Evolutionary conservation across 2,888 invertebrate genomes (phyloP).

Genomic region (Unio delphinus): DNA sequence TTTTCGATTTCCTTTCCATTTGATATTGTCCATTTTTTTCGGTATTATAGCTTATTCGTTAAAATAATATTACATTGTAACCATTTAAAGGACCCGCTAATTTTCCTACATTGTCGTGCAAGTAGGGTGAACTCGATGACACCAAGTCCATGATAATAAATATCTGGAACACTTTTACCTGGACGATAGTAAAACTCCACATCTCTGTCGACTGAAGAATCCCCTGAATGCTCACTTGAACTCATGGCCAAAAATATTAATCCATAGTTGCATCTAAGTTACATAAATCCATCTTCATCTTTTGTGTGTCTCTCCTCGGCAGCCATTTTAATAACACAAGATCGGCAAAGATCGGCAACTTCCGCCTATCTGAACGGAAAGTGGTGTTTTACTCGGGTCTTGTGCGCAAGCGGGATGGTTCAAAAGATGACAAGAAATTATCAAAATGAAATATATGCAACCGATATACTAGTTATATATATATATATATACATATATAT

Average conservation of each 20-base stretch:
- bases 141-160: neutral
- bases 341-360: constrained; percentile 52
- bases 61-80: constrained; percentile 2
- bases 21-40: no score
- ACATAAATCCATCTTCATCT: constrained; percentile 43
- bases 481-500: no score
- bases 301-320: constrained; percentile 53
- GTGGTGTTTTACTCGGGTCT: no score
- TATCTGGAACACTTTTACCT: constrained; percentile 36
- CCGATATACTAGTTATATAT: no score
- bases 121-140: neutral
- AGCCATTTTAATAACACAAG: constrained; percentile 62
- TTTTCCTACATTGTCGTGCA: neutral
- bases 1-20: no score
- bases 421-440: no score
- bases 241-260: constrained; percentile 48
- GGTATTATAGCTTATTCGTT: no score
- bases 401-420: no score
- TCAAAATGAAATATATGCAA: no score
- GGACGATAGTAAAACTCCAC: constrained; percentile 62
- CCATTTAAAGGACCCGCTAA: neutral
- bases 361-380: constrained; percentile 34
- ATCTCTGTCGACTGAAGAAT: constrained; percentile 61
- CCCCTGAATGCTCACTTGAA: constrained; percentile 58
- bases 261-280: constrained; percentile 34